Evolutionary conservation across 2,113 vertebrate genomes (phyloP).

Genomic region (Natator depressus): DNA sequence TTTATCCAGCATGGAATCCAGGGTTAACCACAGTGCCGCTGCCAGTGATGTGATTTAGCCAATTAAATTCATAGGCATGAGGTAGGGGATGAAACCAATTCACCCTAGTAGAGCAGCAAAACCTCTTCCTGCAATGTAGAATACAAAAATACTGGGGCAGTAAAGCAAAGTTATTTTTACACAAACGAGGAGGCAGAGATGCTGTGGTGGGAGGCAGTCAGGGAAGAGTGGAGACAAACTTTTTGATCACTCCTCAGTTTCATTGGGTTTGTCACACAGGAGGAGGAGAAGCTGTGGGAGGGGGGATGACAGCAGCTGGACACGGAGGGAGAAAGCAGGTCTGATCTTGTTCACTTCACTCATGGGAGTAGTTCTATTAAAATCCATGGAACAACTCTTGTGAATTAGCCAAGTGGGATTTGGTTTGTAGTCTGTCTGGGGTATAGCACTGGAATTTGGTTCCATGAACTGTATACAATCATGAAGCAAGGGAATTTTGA

Average conservation of each 20-base stretch:
- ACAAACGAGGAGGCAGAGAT: background rate
- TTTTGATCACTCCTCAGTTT: background rate
- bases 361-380: background rate
- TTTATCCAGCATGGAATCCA: background rate
- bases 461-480: accelerated
- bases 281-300: slow-evolving; percentile 26
- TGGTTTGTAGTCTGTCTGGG: background rate
- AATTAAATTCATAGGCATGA: background rate
- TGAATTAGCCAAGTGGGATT: background rate
- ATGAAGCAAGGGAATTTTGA: slow-evolving; percentile 29
- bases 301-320: background rate
- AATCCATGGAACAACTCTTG: background rate
- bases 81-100: background rate
- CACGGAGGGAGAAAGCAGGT: background rate
- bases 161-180: slow-evolving; percentile 36
- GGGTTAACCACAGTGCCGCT: background rate
- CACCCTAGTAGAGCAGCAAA: background rate
- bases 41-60: background rate
- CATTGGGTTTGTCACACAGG: background rate
- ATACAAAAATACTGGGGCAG: slow-evolving; percentile 21
- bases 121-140: background rate
- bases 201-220: slow-evolving; percentile 4
- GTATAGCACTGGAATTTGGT: background rate
- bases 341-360: background rate
- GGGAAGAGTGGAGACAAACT: slow-evolving; percentile 30